Conservation (phyloP, 2,113 vertebrate genomes). For the Melanocharis versteri region DNA sequence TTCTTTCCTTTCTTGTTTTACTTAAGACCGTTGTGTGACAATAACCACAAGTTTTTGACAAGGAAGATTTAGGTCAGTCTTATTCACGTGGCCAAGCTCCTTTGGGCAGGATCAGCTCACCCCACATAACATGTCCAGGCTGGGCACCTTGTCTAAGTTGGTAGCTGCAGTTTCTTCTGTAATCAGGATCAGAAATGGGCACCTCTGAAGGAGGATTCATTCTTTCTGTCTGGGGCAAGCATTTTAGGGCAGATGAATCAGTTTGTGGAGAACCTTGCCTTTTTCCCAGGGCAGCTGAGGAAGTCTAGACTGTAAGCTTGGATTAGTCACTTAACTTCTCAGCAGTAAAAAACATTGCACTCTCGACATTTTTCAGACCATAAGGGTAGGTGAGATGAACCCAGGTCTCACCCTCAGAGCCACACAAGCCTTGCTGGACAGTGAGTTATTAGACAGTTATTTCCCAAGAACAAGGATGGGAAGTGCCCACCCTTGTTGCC, state of each 20-base stretch:
- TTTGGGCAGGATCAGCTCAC: background rate
- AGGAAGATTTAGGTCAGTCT: background rate
- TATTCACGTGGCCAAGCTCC: background rate
- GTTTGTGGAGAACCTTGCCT: background rate
- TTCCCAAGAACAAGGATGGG: background rate
- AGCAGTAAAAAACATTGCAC: background rate
- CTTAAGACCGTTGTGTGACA: background rate
- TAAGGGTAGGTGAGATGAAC: background rate
- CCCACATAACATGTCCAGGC: background rate
- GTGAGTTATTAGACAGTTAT: background rate
- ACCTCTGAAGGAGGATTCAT: background rate
- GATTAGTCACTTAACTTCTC: constrained; percentile 26
- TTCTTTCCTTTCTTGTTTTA: background rate
- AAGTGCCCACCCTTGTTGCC: background rate
- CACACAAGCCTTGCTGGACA: background rate
- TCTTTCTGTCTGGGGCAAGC: background rate
- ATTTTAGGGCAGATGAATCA: constrained; percentile 41
- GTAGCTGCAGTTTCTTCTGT: background rate
- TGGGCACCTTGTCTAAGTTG: background rate
- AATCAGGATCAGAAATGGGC: background rate
- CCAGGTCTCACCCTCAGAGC: background rate
- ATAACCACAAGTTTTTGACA: background rate
- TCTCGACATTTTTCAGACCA: background rate
- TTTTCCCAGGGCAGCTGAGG: constrained; percentile 25
- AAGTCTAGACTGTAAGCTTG: constrained; percentile 49